Evolutionary conservation across 2,888 invertebrate genomes (phyloP).

Genomic region (Cancer borealis): DNA sequence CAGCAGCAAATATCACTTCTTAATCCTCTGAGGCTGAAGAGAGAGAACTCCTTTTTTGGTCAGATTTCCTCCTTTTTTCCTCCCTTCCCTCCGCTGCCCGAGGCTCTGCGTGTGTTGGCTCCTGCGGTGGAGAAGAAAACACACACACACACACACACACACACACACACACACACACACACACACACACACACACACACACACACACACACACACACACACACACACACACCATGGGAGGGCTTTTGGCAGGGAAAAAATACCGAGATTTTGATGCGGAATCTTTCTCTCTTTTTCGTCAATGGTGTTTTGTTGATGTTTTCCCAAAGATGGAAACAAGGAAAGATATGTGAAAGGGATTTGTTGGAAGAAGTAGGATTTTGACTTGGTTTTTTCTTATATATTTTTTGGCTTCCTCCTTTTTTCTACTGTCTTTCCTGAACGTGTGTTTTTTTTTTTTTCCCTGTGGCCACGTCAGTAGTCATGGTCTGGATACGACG

Average conservation of each 20-base stretch:
- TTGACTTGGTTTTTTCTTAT: background rate
- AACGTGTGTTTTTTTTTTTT: background rate
- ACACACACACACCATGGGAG: background rate
- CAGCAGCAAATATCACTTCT: conserved; percentile 32
- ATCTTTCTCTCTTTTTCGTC: background rate
- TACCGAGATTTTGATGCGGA: conserved; percentile 6
- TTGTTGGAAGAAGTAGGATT: background rate
- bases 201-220: too few species aligned
- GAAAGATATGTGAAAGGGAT: background rate
- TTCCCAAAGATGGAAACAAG: background rate
- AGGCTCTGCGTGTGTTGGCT: conserved; percentile 3
- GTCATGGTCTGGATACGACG: background rate
- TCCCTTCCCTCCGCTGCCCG: background rate
- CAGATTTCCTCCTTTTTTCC: background rate
- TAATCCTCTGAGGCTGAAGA: background rate
- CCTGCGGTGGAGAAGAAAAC: background rate
- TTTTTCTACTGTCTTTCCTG: background rate
- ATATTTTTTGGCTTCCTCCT: background rate
- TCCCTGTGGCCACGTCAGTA: background rate
- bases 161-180: background rate
- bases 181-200: background rate
- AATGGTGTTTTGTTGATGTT: background rate
- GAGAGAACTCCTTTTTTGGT: conserved; percentile 17
- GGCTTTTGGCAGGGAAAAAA: background rate
- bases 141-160: background rate